These are phyloP conservation scores for Anguilla obscura DNA, from an alignment of 2,797 vertebrate species.

Conservation along the genomic window DNA sequence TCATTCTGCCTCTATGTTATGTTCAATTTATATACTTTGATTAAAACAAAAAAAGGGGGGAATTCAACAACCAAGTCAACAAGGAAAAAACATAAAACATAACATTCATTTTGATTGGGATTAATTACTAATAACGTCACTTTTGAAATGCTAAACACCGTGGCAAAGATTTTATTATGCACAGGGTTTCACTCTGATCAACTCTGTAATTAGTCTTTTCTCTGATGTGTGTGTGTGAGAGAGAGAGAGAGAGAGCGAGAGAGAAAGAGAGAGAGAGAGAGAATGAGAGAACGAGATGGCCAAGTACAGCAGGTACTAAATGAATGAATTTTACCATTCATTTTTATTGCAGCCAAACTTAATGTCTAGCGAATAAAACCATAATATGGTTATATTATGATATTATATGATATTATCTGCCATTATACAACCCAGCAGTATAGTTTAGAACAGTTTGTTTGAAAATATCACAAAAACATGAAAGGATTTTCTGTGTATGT, in stretches of 20 bases:
- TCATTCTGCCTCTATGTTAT: neutral
- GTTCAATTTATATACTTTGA: slow-evolving; percentile 6
- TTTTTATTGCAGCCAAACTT: neutral
- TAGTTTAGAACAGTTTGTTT: neutral
- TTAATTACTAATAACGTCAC: neutral
- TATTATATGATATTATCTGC: too few relatives aligned
- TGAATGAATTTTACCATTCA: neutral
- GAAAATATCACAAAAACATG: neutral
- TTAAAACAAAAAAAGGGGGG: neutral
- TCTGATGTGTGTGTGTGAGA: neutral
- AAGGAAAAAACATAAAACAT: neutral
- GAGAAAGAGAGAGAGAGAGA: neutral
- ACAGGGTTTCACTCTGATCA: slow-evolving; percentile 13
- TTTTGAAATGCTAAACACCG: neutral
- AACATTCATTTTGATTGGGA: slow-evolving; percentile 20
- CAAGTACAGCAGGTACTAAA: neutral
- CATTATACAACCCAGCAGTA: neutral
- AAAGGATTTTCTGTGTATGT: neutral
- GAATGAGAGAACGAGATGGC: neutral
- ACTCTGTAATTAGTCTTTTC: neutral
- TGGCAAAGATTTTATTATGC: neutral
- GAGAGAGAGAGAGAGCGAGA: neutral
- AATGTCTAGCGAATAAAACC: neutral
- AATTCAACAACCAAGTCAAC: neutral
- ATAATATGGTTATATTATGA: too few relatives aligned